phyloP scores from a whole-genome alignment of 2,888 invertebrate species.

The Thyatira batis region DNA sequence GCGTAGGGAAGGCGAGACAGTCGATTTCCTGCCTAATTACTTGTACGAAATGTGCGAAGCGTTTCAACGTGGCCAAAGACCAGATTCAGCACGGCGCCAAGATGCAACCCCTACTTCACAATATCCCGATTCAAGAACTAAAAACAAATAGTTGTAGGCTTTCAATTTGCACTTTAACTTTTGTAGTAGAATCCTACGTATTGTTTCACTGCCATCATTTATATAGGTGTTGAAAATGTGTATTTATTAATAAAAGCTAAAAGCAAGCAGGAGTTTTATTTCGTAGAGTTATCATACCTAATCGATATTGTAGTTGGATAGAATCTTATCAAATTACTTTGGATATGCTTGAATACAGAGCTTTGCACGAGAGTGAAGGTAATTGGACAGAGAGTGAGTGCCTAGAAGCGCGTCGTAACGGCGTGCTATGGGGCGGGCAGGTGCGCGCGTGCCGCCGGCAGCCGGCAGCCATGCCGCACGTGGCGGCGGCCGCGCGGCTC shows the following conservation, averaged over 20 bases:
- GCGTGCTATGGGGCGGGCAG: slow-evolving; percentile 83
- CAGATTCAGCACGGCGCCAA: slow-evolving; percentile 62
- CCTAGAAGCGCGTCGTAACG: slow-evolving; percentile 66
- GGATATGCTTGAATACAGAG: slow-evolving; percentile 37
- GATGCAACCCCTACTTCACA: slow-evolving; percentile 46
- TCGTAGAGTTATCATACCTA: not conserved
- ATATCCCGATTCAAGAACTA: slow-evolving; percentile 43
- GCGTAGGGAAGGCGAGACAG: slow-evolving; percentile 70
- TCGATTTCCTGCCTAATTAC: slow-evolving; percentile 75
- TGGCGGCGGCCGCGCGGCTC: slow-evolving; percentile 87
- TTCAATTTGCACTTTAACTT: slow-evolving; percentile 14
- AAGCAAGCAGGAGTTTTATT: not conserved
- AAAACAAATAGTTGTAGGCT: slow-evolving; percentile 36
- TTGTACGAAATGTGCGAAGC: slow-evolving; percentile 78
- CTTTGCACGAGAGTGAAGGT: slow-evolving; percentile 69
- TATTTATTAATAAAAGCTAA: not conserved
- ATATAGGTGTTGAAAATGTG: not conserved
- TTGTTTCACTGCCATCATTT: not conserved
- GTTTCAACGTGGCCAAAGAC: slow-evolving; percentile 67
- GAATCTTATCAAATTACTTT: not conserved
- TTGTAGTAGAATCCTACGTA: not conserved
- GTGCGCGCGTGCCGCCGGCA: slow-evolving; percentile 85
- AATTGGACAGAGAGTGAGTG: slow-evolving; percentile 77
- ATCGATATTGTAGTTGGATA: not conserved
- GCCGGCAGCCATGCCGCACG: slow-evolving; percentile 87